These are phyloP conservation scores for Bibio marci DNA, from an alignment of 2,888 invertebrate species.

Conservation along the genomic window DNA sequence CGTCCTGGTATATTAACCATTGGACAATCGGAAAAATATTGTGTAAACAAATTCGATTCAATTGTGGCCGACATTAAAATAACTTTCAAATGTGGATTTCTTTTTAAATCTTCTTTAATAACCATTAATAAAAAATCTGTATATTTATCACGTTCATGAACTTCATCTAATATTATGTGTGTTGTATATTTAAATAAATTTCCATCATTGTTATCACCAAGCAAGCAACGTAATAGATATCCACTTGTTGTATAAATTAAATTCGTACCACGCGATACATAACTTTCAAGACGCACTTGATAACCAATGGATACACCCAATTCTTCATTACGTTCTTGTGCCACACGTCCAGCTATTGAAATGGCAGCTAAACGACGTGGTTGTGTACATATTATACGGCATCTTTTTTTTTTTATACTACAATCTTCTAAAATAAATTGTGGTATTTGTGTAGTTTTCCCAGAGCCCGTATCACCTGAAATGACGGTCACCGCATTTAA, in stretches of 20 bases:
- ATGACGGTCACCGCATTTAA: slow-evolving; percentile 56
- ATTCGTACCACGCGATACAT: slow-evolving; percentile 39
- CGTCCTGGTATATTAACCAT: slow-evolving; percentile 63
- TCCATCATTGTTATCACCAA: slow-evolving; percentile 38
- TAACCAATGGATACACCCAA: slow-evolving; percentile 63
- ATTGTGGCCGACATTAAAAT: slow-evolving; percentile 93
- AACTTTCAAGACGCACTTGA: slow-evolving; percentile 80
- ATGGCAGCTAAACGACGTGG: slow-evolving; percentile 84
- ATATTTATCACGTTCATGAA: slow-evolving; percentile 86
- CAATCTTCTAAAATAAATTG: slow-evolving; percentile 77
- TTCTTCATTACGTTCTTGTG: slow-evolving; percentile 50
- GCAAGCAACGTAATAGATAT: slow-evolving; percentile 55
- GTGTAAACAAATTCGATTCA: slow-evolving; percentile 62
- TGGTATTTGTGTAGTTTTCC: slow-evolving; percentile 91
- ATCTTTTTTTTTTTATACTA: slow-evolving; percentile 38
- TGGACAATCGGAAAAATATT: slow-evolving; percentile 69
- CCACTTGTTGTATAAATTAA: slow-evolving; percentile 23
- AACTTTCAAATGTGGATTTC: slow-evolving; percentile 55
- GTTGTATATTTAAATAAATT: slow-evolving; percentile 41
- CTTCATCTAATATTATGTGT: slow-evolving; percentile 83
- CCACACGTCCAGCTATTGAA: slow-evolving; percentile 70
- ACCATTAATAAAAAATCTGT: slow-evolving; percentile 85
- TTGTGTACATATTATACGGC: slow-evolving; percentile 84
- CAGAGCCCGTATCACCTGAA: slow-evolving; percentile 77
- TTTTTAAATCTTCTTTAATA: slow-evolving; percentile 53